Percentiles rank a stretch among this genome's conserved stretches.
phyloP scores from a whole-genome alignment of 2,113 vertebrate genomes.

The Corythornis vintsioides region DNA sequence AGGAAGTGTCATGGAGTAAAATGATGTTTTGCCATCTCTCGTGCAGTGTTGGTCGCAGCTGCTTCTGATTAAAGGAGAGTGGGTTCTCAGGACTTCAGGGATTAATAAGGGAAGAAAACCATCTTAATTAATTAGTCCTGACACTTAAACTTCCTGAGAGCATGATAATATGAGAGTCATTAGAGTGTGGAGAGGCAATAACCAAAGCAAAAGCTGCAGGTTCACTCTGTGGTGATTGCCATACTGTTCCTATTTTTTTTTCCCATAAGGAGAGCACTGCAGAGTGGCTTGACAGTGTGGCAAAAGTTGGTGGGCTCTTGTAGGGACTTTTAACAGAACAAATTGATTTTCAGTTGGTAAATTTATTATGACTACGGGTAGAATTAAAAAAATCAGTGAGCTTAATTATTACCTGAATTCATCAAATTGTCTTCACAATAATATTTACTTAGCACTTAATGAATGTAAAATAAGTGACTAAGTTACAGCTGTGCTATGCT shows the following conservation, averaged over 20 bases:
- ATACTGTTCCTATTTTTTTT: background rate
- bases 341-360: background rate
- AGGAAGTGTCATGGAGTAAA: background rate
- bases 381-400: background rate
- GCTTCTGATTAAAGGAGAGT: conserved; percentile 35
- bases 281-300: background rate
- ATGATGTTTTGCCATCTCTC: background rate
- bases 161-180: background rate
- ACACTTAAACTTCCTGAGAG: conserved; percentile 57
- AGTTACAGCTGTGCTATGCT: background rate
- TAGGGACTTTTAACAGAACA: background rate
- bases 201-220: background rate
- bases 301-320: background rate
- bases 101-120: conserved; percentile 52
- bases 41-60: background rate
- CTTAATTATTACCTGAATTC: background rate
- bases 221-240: background rate
- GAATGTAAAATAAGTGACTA: background rate
- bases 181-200: background rate
- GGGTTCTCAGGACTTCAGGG: conserved; percentile 5
- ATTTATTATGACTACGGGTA: background rate
- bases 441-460: background rate
- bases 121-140: conserved; percentile 52
- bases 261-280: background rate
- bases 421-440: background rate